Evolutionary conservation across 2,797 vertebrate genomes (phyloP), one percentile per base, ranked within the genome.

Genomic region (Poecilia wingei): DNA sequence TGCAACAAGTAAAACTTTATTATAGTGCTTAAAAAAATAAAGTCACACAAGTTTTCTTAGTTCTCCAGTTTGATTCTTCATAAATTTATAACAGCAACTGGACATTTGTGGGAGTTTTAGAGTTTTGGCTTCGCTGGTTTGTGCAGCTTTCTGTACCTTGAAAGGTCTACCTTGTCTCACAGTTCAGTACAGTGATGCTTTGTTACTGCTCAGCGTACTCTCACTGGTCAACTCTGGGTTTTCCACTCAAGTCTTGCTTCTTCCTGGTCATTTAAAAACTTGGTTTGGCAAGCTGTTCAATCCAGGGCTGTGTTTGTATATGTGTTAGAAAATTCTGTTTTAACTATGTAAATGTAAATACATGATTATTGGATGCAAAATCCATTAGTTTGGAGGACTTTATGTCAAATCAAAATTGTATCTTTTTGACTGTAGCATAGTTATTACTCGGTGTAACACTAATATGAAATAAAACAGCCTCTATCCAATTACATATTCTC

Each of bases 91-190:
- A 64, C 76, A 75, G 79, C 33, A 49, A 39, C 33, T 74, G 53
- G 74, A 80, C 49, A 45, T 78, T 76, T 83, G 22, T 55, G 84
- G 68, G 83, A 77, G 81, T 86, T 91, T 87, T 85, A 79, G 83
- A 81, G 81, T 78, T 82, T 83, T 76, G 81, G 83, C n/a, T 79
- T 36, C 78, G 81, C 78, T 1, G 6, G 77, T 85, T 94, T 93
- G 92, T 91, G 84, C 91, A 94, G 93, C 75, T 66, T 53, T 84
- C 81, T 89, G 86, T 83, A 87, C 69, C 84, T 85, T 93, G 84
- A 94, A 94, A 95, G 93, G 92, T 90, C 2, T 88, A 85, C 93
- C 92, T 92, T 95, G 90, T 90, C 82, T 88, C 74, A 78, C 84
- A 93, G 88, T 66, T 81, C 84, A 79, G 78, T 83, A 96, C 93